These are phyloP conservation scores for Rhinogobius similis DNA, from an alignment of 2,113 vertebrate genomes.

Conservation along the genomic window DNA sequence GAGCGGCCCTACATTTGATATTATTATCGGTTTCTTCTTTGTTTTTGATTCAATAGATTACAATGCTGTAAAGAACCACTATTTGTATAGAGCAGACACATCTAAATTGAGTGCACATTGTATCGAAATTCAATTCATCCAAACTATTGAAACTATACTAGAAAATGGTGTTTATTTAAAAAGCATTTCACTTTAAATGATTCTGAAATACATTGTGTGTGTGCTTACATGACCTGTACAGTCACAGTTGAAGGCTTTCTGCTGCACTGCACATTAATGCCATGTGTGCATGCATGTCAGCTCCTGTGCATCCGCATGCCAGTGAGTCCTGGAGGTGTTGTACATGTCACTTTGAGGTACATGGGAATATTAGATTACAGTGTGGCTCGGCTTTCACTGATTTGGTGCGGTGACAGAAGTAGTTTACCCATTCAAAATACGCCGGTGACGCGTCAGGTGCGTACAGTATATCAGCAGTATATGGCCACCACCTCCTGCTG, in stretches of 20 bases:
- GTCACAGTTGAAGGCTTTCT: background rate
- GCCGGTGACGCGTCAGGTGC: conserved; percentile 57
- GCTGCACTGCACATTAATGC: background rate
- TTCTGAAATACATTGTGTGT: background rate
- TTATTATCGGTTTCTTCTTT: too few relatives aligned
- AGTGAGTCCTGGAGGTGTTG: conserved; percentile 6
- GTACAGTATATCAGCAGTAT: conserved; percentile 59
- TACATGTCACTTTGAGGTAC: conserved; percentile 18
- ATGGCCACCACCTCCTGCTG: conserved; percentile 46
- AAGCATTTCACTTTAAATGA: background rate
- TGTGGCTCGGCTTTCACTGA: conserved; percentile 29
- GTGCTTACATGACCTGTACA: background rate
- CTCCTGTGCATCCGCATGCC: background rate
- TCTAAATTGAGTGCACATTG: too few relatives aligned
- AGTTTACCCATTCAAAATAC: conserved; percentile 49
- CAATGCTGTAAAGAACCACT: too few relatives aligned
- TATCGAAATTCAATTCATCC: too few relatives aligned
- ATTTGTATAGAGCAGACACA: too few relatives aligned
- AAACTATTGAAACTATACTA: too few relatives aligned
- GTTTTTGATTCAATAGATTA: too few relatives aligned
- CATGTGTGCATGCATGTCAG: background rate
- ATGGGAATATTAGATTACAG: conserved; percentile 38
- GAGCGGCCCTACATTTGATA: too few relatives aligned
- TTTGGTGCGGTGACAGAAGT: conserved; percentile 28
- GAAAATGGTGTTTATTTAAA: too few relatives aligned